phyloP scores from a whole-genome alignment of 2,888 invertebrate genomes.

The Meganola albula region DNA sequence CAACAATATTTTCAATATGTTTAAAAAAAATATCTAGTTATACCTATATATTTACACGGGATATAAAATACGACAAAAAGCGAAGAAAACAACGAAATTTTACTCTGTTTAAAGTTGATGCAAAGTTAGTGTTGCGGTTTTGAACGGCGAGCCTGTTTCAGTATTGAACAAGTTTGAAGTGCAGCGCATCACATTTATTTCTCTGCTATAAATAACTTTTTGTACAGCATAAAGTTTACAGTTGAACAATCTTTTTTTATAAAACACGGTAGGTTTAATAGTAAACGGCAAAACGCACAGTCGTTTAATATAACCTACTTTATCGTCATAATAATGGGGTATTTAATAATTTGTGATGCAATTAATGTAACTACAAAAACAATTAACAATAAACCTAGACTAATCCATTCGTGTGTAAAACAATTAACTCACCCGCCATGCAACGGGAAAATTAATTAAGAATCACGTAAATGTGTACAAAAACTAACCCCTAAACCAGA shows the following conservation, averaged over 20 bases:
- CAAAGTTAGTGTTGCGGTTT: constrained; percentile 58
- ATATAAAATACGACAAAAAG: constrained; percentile 1
- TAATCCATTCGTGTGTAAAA: constrained; percentile 55
- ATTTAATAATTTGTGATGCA: constrained; percentile 18
- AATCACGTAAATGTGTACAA: constrained; percentile 51
- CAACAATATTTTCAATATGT: too few relatives aligned
- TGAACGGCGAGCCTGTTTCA: constrained; percentile 42
- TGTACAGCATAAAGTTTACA: constrained; percentile 49
- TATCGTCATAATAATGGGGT: constrained; percentile 6
- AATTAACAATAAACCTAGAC: constrained; percentile 46
- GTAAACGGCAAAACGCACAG: constrained; percentile 1
- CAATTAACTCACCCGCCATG: constrained; percentile 49
- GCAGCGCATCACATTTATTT: constrained; percentile 48
- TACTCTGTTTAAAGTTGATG: constrained; percentile 52
- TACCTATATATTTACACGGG: background rate
- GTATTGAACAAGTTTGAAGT: constrained; percentile 51
- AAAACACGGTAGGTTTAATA: constrained; percentile 9
- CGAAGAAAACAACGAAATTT: constrained; percentile 30
- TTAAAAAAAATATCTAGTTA: background rate
- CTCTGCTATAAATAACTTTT: constrained; percentile 59
- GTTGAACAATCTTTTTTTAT: constrained; percentile 27
- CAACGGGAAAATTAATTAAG: constrained; percentile 60
- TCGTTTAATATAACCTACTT: constrained; percentile 5
- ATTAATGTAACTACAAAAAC: constrained; percentile 39
- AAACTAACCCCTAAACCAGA: constrained; percentile 58